A percentile compares a stretch with the other conserved stretches of the same genome.
phyloP scores from a whole-genome alignment of 2,797 vertebrate genomes.

The Chlorospingus semifuscus region DNA sequence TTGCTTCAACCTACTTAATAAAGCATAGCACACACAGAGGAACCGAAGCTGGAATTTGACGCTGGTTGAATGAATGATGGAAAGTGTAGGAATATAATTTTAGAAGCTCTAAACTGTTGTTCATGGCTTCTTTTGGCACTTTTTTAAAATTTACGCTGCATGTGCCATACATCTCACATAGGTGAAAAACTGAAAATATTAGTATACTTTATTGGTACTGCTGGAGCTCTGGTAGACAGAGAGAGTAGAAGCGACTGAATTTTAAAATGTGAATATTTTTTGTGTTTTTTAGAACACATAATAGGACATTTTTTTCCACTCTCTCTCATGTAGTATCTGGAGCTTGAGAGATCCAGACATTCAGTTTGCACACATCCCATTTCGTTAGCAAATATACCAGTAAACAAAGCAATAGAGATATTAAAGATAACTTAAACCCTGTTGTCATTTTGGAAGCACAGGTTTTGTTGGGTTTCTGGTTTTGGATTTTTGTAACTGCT shows the following conservation, averaged over 20 bases:
- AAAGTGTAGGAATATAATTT: background rate
- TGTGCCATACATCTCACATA: background rate
- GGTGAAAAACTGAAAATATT: background rate
- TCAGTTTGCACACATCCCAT: background rate
- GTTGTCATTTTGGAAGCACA: background rate
- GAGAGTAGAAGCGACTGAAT: background rate
- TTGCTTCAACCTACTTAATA: slow-evolving; percentile 33
- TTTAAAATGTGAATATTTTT: background rate
- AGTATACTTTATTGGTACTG: background rate
- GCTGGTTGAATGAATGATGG: background rate
- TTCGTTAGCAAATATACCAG: background rate
- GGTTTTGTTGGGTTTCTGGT: background rate
- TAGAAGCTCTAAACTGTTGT: background rate
- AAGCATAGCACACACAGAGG: background rate
- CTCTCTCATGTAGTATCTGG: background rate
- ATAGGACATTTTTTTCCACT: background rate
- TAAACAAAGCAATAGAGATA: background rate
- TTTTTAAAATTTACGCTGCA: background rate
- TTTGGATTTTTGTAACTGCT: background rate
- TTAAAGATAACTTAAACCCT: background rate
- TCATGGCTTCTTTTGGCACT: background rate
- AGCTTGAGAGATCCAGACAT: background rate
- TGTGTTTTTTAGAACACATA: background rate
- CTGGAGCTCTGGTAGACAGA: background rate
- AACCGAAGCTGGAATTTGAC: background rate